phyloP scores from a whole-genome alignment of 2,888 invertebrate genomes.

The Exocentrus adspersus region DNA sequence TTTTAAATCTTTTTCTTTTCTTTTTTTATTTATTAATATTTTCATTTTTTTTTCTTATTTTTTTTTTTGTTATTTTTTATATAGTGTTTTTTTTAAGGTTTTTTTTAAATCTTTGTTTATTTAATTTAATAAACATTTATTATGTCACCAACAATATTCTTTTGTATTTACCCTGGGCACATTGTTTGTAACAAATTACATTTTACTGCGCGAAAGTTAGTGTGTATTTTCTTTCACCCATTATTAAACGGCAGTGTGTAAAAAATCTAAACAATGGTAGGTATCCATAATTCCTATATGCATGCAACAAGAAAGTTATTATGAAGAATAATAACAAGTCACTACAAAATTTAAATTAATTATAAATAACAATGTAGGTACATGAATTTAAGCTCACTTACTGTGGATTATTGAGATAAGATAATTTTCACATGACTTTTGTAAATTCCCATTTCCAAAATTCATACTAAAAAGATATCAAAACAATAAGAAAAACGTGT shows the following conservation, averaged over 20 bases:
- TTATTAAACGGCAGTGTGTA: conserved; percentile 5
- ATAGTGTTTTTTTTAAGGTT: too few species aligned
- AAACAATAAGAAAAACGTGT: neutral
- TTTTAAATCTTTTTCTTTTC: too few species aligned
- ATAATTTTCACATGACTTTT: neutral
- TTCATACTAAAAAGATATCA: neutral
- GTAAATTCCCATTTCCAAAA: neutral
- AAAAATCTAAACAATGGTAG: neutral
- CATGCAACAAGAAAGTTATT: neutral
- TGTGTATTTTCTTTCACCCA: conserved; percentile 6
- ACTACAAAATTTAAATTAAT: too few species aligned
- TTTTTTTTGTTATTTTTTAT: too few species aligned
- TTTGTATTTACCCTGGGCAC: neutral
- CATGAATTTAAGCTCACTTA: neutral
- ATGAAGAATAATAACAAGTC: neutral
- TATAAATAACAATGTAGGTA: neutral
- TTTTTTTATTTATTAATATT: too few species aligned
- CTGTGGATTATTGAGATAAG: neutral
- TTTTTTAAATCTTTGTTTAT: conserved; percentile 2
- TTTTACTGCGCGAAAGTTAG: neutral
- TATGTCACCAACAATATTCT: neutral
- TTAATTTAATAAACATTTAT: neutral
- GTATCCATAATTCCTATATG: neutral
- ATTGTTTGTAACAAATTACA: neutral
- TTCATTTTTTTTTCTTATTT: too few species aligned